Percentiles rank a stretch among this genome's conserved stretches.
phyloP scores from a whole-genome alignment of 2,888 invertebrate species.

The Drosophila paracracens region DNA sequence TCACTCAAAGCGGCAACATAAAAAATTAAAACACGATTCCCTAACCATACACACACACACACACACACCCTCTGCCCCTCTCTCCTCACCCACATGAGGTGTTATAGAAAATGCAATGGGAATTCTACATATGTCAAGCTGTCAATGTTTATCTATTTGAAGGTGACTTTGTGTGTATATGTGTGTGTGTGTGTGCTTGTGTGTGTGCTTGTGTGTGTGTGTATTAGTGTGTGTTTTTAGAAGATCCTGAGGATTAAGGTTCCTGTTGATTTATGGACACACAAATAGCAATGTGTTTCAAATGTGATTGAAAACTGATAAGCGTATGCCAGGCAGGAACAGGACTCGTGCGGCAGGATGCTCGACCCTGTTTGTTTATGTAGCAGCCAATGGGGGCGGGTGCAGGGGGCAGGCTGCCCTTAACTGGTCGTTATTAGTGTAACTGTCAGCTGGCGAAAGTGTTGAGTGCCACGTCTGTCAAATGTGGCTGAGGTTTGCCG shows the following conservation, averaged over 20 bases:
- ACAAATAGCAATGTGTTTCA: slow-evolving; percentile 73
- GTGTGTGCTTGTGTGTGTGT: slow-evolving; percentile 8
- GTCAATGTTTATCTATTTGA: slow-evolving; percentile 78
- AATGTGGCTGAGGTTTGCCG: slow-evolving; percentile 62
- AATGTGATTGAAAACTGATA: slow-evolving; percentile 81
- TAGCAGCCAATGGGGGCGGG: slow-evolving; percentile 25
- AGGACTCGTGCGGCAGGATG: slow-evolving; percentile 40
- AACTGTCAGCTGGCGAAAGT: slow-evolving; percentile 76
- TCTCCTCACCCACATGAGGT: background rate
- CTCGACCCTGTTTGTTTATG: slow-evolving; percentile 48
- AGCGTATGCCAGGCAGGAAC: slow-evolving; percentile 50
- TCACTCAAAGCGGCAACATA: slow-evolving; percentile 58
- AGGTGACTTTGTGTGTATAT: slow-evolving; percentile 51
- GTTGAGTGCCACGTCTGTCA: slow-evolving; percentile 80
- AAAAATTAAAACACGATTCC: slow-evolving; percentile 61
- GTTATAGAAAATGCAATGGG: slow-evolving; percentile 22
- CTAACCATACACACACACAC: background rate
- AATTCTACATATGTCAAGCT: slow-evolving; percentile 77
- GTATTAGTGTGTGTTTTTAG: slow-evolving; percentile 27
- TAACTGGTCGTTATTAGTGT: slow-evolving; percentile 67
- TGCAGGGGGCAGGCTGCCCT: background rate
- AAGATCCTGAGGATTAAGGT: slow-evolving; percentile 69
- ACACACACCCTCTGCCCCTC: background rate
- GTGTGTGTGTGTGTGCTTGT: slow-evolving; percentile 6
- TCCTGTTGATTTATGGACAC: slow-evolving; percentile 74